A percentile compares a stretch with the other conserved stretches of the same genome.
Evolutionary conservation across 35 echinoderm and acorn worm genomes (phyloP).

Genomic region (Lytechinus variegatus): DNA sequence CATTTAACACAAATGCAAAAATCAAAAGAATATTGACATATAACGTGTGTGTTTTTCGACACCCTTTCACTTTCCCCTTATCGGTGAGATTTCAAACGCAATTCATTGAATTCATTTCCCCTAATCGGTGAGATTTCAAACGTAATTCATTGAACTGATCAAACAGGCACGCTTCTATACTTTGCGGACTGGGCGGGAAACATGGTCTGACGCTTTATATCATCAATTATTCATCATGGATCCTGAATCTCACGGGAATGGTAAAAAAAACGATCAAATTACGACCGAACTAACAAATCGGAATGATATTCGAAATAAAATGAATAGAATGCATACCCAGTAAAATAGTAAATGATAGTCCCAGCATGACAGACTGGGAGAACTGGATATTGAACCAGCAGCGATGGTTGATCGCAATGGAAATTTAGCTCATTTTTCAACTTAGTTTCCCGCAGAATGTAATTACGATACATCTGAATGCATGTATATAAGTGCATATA

Average conservation of each 20-base stretch:
- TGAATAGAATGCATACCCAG: not conserved
- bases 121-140: no score
- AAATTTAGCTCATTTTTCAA: no score
- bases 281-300: not conserved
- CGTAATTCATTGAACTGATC: no score
- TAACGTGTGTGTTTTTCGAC: no score
- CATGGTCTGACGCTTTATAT: not conserved
- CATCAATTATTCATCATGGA: not conserved
- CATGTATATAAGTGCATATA: no score
- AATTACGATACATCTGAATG: no score
- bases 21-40: no score
- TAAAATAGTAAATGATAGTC: not conserved
- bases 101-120: no score
- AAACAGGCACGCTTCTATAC: not conserved
- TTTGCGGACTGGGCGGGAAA: not conserved
- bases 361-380: not conserved
- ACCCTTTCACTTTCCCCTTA: no score
- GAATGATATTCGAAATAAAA: not conserved
- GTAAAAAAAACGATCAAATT: not conserved
- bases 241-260: not conserved
- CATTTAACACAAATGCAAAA: no score
- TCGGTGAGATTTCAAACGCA: no score
- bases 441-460: no score
- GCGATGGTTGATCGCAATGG: not conserved
- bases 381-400: not conserved